phyloP scores from a whole-genome alignment of 1,140 invertebrate species.

The Druon quercuslanigerum region DNA sequence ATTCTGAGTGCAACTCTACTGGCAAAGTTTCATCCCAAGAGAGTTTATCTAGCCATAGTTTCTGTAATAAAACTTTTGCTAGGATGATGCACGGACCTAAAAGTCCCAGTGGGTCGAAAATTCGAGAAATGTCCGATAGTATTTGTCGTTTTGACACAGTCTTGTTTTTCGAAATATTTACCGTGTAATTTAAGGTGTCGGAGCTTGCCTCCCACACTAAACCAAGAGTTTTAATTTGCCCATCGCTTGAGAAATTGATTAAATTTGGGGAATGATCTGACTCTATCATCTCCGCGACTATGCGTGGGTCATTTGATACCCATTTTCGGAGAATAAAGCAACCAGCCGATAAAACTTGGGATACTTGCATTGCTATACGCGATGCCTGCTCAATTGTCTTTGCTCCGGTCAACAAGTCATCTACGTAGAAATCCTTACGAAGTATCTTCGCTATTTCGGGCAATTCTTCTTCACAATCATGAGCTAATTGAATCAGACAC shows the following conservation, averaged over 20 bases:
- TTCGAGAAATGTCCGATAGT: slow-evolving; percentile 28
- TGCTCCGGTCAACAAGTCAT: neutral
- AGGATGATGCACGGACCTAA: slow-evolving; percentile 26
- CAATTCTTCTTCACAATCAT: no score
- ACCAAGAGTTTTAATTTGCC: no score
- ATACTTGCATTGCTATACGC: neutral
- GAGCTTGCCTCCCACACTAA: neutral
- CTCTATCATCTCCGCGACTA: no score
- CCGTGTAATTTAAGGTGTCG: neutral
- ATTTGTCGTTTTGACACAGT: neutral
- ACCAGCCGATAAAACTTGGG: no score
- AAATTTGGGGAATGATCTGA: no score
- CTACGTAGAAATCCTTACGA: neutral
- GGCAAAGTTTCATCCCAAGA: slow-evolving; percentile 54
- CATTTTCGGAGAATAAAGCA: no score
- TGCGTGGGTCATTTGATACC: no score
- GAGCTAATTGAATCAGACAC: neutral
- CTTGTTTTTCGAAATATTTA: neutral
- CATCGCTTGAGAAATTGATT: no score
- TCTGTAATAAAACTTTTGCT: slow-evolving; percentile 37
- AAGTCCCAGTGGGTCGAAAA: slow-evolving; percentile 9
- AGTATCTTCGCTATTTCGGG: neutral
- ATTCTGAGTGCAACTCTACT: slow-evolving; percentile 74
- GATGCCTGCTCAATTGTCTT: neutral
- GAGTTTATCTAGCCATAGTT: slow-evolving; percentile 36